These are phyloP conservation scores for Coelopa frigida DNA, from an alignment of 1,140 invertebrate genomes.

Conservation along the genomic window DNA sequence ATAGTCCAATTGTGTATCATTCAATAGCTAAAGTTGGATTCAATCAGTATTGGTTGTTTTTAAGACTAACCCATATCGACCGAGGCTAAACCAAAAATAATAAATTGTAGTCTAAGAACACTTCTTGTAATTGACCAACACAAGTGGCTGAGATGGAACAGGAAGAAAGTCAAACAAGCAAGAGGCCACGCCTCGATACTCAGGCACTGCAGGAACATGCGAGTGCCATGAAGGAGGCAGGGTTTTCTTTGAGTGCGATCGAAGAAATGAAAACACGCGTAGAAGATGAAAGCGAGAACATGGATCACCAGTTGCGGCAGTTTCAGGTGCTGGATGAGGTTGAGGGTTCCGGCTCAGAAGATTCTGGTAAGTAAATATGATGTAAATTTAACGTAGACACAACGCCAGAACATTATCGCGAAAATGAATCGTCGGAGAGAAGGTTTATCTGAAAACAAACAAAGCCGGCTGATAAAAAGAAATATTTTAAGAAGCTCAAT, in stretches of 20 bases:
- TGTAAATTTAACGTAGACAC: slow-evolving; percentile 12
- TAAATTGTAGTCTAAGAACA: too few relatives aligned
- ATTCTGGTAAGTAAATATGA: slow-evolving; percentile 49
- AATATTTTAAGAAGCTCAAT: too few relatives aligned
- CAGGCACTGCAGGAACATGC: slow-evolving; percentile 18
- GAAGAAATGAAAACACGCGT: slow-evolving; percentile 37
- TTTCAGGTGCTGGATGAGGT: slow-evolving; percentile 76
- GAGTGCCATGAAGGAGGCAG: slow-evolving; percentile 26
- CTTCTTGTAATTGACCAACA: too few relatives aligned
- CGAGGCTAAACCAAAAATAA: neutral
- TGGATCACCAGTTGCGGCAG: slow-evolving; percentile 48
- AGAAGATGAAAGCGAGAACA: slow-evolving; percentile 26
- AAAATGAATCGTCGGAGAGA: too few relatives aligned
- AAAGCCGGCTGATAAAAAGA: too few relatives aligned
- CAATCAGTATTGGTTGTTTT: slow-evolving; percentile 43
- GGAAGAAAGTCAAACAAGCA: too few relatives aligned
- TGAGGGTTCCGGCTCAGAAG: slow-evolving; percentile 45
- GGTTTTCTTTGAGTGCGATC: slow-evolving; percentile 41
- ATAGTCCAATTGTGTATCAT: slow-evolving; percentile 28
- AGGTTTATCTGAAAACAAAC: too few relatives aligned
- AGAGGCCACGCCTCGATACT: slow-evolving; percentile 20
- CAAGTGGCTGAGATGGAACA: too few relatives aligned
- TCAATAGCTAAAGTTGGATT: slow-evolving; percentile 38
- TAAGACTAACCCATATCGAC: slow-evolving; percentile 20
- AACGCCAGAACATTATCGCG: neutral